Evolutionary conservation across 2,113 vertebrate genomes (phyloP), one percentile per base, ranked within the genome.

Genomic region (Limnothrissa miodon): DNA sequence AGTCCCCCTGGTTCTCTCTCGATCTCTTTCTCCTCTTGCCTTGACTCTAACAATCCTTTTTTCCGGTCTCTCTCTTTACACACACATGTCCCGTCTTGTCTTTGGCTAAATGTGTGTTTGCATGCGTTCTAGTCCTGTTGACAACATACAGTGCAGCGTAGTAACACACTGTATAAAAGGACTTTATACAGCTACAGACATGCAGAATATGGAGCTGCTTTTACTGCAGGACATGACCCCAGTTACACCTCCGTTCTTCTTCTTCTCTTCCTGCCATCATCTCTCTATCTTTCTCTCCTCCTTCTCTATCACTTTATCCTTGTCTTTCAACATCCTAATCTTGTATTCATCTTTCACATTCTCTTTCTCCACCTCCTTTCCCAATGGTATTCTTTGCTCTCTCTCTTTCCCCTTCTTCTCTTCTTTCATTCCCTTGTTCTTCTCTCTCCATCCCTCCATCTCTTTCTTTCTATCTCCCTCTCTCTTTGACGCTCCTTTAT

Each of bases 251-350:
- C 51, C 23, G 17, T 56, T 4, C 81, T 36, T 46, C 82, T 70
- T 39, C 13, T 66, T 46, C 25, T n/a, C 39, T 53, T 39, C 44
- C 45, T 23, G 51, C 33, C 46, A 10, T 33, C 39, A 10, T 42
- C 6, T 44, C 62, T 59, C 79, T 87, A 92, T 90, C 86, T 87
- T n/a, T 85, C 82, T 45, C 87, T 81, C 86, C 81, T 84, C 19
- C 85, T 39, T 23, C 19, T 79, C 8, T 92, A 89, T 91, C 84
- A 91, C 88, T 89, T 5, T 25, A 6, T 36, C 29, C 0, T 1
- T 33, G 25, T 0, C 15, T 15, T 19, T 81, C 80, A 17, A 11
- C 39, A 6, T 29, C n/a, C 8, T 23, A 1, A 3, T 6, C 2
- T 21, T 56, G 19, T 56, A n/a, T 23, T 21, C 19, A 19, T 56